These are phyloP conservation scores for Caenorhabditis tropicalis DNA, from an alignment of 1,140 invertebrate genomes.

Conservation along the genomic window DNA sequence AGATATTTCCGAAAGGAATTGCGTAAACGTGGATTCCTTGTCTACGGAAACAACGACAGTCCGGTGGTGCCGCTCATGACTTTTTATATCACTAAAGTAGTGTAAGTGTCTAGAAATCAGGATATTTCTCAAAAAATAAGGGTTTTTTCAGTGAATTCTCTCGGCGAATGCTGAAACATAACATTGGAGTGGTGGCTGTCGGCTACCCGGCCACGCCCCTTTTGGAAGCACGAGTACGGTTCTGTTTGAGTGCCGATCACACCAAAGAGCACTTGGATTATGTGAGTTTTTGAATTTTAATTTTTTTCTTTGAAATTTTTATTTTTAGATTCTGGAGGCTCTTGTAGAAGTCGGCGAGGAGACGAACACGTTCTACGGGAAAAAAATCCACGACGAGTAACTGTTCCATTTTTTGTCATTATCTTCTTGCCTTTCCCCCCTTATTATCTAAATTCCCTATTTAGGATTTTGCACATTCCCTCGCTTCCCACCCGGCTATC, in stretches of 20 bases:
- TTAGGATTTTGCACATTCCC: not conserved
- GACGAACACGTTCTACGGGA: slow-evolving; percentile 1
- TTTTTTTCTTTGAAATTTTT: not conserved
- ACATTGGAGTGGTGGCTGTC: slow-evolving; percentile 90
- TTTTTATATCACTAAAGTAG: slow-evolving; percentile 90
- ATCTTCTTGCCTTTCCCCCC: not conserved
- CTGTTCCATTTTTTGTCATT: not conserved
- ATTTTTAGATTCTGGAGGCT: not conserved
- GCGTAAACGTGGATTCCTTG: slow-evolving; percentile 82
- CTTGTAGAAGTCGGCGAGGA: slow-evolving; percentile 9
- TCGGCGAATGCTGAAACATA: slow-evolving; percentile 80
- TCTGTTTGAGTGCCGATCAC: slow-evolving; percentile 93
- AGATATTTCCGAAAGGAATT: slow-evolving; percentile 59
- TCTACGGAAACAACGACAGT: slow-evolving; percentile 91
- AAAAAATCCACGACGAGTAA: slow-evolving; percentile 13
- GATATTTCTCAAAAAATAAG: not conserved
- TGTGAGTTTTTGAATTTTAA: slow-evolving; percentile 73
- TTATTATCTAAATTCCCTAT: not conserved
- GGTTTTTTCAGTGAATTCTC: slow-evolving; percentile 76
- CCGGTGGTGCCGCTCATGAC: slow-evolving; percentile 93
- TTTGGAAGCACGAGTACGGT: slow-evolving; percentile 86
- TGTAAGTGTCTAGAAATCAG: slow-evolving; percentile 75
- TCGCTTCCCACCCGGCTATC: not conserved
- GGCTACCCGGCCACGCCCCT: slow-evolving; percentile 95
- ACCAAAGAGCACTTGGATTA: slow-evolving; percentile 92